A percentile compares a stretch with the other conserved stretches of the same genome.
Evolutionary conservation across 2,888 invertebrate genomes (phyloP).

Genomic region (Chesias legatella): DNA sequence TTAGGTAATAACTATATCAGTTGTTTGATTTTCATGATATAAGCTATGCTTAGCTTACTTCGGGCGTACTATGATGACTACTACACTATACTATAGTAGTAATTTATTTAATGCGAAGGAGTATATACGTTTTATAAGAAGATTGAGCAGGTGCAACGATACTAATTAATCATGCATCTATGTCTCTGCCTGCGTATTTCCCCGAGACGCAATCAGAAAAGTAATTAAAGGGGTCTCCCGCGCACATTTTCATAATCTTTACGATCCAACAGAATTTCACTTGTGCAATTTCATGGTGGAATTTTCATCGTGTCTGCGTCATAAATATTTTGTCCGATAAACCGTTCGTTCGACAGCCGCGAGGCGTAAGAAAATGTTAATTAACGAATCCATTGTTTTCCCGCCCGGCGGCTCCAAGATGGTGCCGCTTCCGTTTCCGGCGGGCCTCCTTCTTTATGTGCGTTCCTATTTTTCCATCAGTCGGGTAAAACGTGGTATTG

Average conservation of each 20-base stretch:
- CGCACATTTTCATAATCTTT: conserved; percentile 44
- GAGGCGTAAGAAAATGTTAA: conserved; percentile 88
- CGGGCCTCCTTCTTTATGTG: conserved; percentile 76
- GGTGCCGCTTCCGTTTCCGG: conserved; percentile 80
- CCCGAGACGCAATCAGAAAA: conserved; percentile 28
- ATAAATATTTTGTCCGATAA: conserved; percentile 81
- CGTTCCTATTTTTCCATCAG: conserved; percentile 77
- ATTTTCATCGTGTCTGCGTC: conserved; percentile 72
- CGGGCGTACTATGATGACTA: too few species aligned
- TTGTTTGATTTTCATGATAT: too few species aligned
- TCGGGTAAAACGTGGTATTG: conserved; percentile 64
- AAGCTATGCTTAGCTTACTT: too few species aligned
- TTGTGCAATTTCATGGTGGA: conserved; percentile 66
- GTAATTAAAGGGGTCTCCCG: conserved; percentile 31
- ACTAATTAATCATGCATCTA: conserved; percentile 27
- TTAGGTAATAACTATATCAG: too few species aligned
- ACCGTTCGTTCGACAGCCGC: conserved; percentile 81
- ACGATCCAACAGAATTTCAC: conserved; percentile 48
- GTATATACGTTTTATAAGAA: conserved; percentile 37
- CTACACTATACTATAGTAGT: too few species aligned
- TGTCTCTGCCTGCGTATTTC: conserved; percentile 17
- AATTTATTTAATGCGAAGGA: too few species aligned
- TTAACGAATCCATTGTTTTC: conserved; percentile 88
- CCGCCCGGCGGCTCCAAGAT: conserved; percentile 82
- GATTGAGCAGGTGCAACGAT: conserved; percentile 36